Base-by-base conservation (phyloP, 2,113 vertebrate species). In the Crotalus horridus region DNA sequence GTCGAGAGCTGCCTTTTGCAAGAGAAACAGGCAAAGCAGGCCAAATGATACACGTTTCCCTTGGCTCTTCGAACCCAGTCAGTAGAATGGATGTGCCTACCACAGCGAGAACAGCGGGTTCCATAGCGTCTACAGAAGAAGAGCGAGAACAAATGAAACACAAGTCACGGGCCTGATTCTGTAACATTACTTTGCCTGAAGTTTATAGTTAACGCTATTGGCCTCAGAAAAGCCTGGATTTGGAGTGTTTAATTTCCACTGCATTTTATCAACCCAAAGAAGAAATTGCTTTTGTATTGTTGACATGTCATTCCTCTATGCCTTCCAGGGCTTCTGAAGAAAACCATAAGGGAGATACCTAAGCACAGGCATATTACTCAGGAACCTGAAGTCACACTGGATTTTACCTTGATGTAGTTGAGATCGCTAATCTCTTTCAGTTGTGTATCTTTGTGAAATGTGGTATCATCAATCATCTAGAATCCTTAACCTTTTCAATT, bases 31-130 rank as follows among this genome's bases (percentile, higher is more conserved):
- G 99, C 99, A 26, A 99, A 99, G 94, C 99, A 99, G 0, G 99
- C 99, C 97, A 99, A 94, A 97, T 99, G 99, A 86, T 99, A 99
- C 0, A 99, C 99, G 12, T 98, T 99, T 0, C 99, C 99, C 46
- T 99, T 99, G 0, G 99, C 99, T 96, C 99, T 96, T 4, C 99
- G 98, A 39, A 99, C 99, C 99, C 99, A 99, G 98, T 99, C 99
- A 0, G 99, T 99, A 55, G 99, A 97, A 89, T 99, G 99, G 95
- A 99, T 99, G 95, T 98, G 99, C 90, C 99, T 97, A 89, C 99
- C 99, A 55, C 99, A 99, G 93, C 99, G 99, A 55, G 99, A 98
- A 56, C 99, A 99, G 95, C 99, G 98, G 0, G 99, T 99, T 88
- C 99, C 99, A 51, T 99, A 99, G 53, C 99, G 98, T 98, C 99